Evolutionary conservation across 2,797 vertebrate genomes (phyloP).

Genomic region (Knipowitschia caucasica): DNA sequence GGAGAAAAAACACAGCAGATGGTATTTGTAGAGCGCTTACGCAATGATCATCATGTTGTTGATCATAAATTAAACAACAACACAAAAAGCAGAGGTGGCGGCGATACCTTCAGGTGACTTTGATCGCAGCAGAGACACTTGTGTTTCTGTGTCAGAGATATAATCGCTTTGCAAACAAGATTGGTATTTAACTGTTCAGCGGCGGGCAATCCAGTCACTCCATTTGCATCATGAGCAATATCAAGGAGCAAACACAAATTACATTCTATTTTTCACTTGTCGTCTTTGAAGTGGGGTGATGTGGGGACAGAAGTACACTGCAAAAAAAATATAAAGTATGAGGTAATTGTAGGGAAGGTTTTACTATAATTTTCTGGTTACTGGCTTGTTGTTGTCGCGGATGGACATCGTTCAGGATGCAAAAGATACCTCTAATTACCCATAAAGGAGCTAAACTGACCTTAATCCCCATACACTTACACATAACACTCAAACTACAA

Average conservation of each 20-base stretch:
- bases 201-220: constrained; percentile 10
- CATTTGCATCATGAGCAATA: background rate
- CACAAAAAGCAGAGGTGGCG: constrained; percentile 18
- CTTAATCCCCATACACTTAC: no score
- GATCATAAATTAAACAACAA: constrained; percentile 57
- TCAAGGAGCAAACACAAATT: background rate
- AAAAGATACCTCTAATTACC: no score
- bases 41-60: constrained; percentile 46
- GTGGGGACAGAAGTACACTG: no score
- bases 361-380: no score
- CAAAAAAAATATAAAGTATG: no score
- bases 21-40: constrained; percentile 25
- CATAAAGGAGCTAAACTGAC: no score
- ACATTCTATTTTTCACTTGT: background rate
- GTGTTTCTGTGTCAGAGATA: constrained; percentile 15
- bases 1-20: constrained; percentile 43
- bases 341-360: no score
- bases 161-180: constrained; percentile 10
- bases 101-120: constrained; percentile 55
- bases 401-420: no score
- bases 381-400: no score
- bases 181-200: constrained; percentile 16
- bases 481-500: no score
- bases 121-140: constrained; percentile 20
- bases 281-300: background rate